Conservation (phyloP, 1,140 invertebrate species). For the Helicoverpa zea region DNA sequence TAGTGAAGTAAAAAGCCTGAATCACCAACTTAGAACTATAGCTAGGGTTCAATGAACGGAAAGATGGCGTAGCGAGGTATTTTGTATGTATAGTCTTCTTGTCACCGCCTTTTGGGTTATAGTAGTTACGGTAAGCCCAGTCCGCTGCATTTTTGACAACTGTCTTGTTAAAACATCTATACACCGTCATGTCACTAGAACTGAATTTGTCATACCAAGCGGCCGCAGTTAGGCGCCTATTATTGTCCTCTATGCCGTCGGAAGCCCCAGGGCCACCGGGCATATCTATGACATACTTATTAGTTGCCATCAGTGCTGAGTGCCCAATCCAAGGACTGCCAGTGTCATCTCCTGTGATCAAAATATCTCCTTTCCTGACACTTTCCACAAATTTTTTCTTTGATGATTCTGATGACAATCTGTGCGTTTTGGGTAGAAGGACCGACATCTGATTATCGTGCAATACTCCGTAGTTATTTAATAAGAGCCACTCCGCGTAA, state of each 20-base stretch:
- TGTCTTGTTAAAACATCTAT: slow-evolving; percentile 58
- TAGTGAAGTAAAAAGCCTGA: slow-evolving; percentile 71
- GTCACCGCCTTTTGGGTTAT: slow-evolving; percentile 64
- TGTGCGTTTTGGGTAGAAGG: slow-evolving; percentile 65
- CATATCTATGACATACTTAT: slow-evolving; percentile 73
- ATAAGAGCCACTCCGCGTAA: slow-evolving; percentile 73
- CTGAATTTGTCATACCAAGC: slow-evolving; percentile 69
- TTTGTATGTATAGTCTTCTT: slow-evolving; percentile 70
- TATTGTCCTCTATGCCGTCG: slow-evolving; percentile 65
- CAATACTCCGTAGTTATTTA: slow-evolving; percentile 73
- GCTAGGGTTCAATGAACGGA: slow-evolving; percentile 65
- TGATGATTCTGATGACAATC: slow-evolving; percentile 67
- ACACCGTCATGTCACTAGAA: slow-evolving; percentile 70
- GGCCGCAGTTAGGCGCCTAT: slow-evolving; percentile 65
- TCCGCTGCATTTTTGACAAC: slow-evolving; percentile 60
- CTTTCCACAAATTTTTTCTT: slow-evolving; percentile 69
- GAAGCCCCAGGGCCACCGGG: slow-evolving; percentile 62
- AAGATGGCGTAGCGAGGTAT: slow-evolving; percentile 62
- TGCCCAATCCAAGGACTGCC: slow-evolving; percentile 61
- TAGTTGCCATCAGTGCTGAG: slow-evolving; percentile 71
- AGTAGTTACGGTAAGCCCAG: slow-evolving; percentile 72
- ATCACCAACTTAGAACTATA: slow-evolving; percentile 74
- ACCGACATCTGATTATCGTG: slow-evolving; percentile 72
- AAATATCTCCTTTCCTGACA: slow-evolving; percentile 60
- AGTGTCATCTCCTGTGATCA: slow-evolving; percentile 67